Evolutionary conservation across 2,113 vertebrate species (phyloP), one percentile per base, ranked within the genome.

Genomic region (Tenrec ecaudatus): DNA sequence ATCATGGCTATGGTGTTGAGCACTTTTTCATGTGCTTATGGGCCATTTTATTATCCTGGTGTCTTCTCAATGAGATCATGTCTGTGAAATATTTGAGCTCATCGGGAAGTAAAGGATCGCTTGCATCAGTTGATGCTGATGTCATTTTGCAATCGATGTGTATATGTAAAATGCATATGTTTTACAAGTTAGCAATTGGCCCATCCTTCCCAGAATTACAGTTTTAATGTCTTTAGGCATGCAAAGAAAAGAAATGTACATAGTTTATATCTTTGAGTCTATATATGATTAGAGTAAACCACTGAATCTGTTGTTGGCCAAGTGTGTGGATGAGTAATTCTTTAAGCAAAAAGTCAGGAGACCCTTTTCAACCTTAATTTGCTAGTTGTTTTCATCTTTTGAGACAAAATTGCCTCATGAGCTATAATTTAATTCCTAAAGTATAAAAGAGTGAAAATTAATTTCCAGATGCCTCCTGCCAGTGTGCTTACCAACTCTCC

Each of bases 31-130:
- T 73, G 19, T 73, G 71, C n/a, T 38, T 36, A 20, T 10, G 22
- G 33, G 14, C 33, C 7, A 73, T 71, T 71, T 71, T 71, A n/a
- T 19, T 73, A 22, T 73, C 71, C 19, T 73, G 3, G 92, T 88
- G 77, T 36, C 25, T 86, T 85, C 62, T 77, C 80, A 88, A 64
- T 79, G 86, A 93, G 90, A 40, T 93, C 64, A 86, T 88, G 86
- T 78, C 71, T 75, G 6, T 81, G 29, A 85, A 92, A 43, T 90
- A 85, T 95, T 91, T 73, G 31, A 90, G 27, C 17, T 86, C 66
- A 62, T 76, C 73, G 76, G 83, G 94, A 92, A 93, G 47, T 86
- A 43, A 92, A 93, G 68, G 38, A 88, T 75, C n/a, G 43, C 43
- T 86, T 76, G 23, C 89, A 69, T 62, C 33, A 25, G 40, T 85